A percentile compares a stretch with the other conserved stretches of the same genome.
Evolutionary conservation across 1,140 invertebrate species (phyloP).

Genomic region (Myzus persicae): DNA sequence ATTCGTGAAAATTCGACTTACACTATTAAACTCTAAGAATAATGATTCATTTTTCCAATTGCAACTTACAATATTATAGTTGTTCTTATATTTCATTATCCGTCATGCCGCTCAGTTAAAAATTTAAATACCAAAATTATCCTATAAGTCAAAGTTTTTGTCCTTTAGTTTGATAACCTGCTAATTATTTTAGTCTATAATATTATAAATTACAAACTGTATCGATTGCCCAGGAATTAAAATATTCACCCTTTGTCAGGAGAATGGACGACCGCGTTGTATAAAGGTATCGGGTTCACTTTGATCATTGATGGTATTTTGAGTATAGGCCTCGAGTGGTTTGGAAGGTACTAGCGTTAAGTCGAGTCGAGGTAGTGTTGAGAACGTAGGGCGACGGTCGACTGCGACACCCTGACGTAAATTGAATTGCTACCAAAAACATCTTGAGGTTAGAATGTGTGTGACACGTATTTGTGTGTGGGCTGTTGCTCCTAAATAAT

Average conservation of each 20-base stretch:
- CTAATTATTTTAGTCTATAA: not conserved
- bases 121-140: not conserved
- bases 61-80: not conserved
- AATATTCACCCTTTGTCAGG: no score
- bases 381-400: not conserved
- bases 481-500: not conserved
- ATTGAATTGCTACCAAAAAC: not conserved
- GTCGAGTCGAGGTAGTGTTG: not conserved
- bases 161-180: no score
- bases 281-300: no score
- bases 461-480: not conserved
- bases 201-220: not conserved
- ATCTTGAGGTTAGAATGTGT: no score
- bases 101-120: not conserved
- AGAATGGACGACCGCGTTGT: no score
- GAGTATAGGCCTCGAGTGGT: no score
- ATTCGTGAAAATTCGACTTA: not conserved
- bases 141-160: not conserved
- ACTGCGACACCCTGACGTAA: not conserved
- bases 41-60: not conserved
- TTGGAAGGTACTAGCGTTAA: not conserved
- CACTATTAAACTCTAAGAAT: not conserved
- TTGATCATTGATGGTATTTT: no score
- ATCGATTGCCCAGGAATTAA: not conserved
- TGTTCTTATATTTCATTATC: not conserved